Percentiles rank a stretch among this genome's conserved stretches.
Conservation (phyloP, 2,113 vertebrate species). For the Deroptyus accipitrinus region DNA sequence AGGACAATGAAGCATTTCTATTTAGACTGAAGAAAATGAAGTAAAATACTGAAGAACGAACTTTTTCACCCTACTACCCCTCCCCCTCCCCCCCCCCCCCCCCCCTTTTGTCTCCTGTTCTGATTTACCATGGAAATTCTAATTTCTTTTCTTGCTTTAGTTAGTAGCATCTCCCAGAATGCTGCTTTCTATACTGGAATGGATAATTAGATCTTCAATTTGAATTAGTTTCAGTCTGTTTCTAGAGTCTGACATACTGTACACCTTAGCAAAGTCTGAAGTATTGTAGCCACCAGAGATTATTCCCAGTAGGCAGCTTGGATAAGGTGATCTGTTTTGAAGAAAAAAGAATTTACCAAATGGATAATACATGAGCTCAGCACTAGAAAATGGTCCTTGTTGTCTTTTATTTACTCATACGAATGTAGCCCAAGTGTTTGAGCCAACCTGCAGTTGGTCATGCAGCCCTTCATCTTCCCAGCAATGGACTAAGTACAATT, state of each 20-base stretch:
- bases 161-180: not conserved
- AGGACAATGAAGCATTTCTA: not conserved
- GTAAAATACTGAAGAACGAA: not conserved
- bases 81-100: too few species aligned
- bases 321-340: not conserved
- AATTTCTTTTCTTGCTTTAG: not conserved
- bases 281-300: not conserved
- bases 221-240: not conserved
- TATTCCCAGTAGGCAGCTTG: not conserved
- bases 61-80: too few species aligned
- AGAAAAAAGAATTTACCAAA: not conserved
- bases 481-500: not conserved
- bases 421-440: not conserved
- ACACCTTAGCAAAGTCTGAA: not conserved
- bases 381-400: not conserved
- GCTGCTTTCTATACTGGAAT: not conserved
- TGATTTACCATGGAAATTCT: not conserved
- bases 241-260: not conserved
- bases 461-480: not conserved
- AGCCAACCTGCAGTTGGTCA: not conserved
- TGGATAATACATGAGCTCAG: not conserved
- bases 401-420: not conserved
- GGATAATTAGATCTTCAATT: not conserved
- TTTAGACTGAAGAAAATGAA: not conserved
- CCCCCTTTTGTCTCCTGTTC: not conserved